A percentile compares a stretch with the other conserved stretches of the same genome.
Conservation (phyloP, 2,888 invertebrate genomes). For the Drosophila austrosaltans region DNA sequence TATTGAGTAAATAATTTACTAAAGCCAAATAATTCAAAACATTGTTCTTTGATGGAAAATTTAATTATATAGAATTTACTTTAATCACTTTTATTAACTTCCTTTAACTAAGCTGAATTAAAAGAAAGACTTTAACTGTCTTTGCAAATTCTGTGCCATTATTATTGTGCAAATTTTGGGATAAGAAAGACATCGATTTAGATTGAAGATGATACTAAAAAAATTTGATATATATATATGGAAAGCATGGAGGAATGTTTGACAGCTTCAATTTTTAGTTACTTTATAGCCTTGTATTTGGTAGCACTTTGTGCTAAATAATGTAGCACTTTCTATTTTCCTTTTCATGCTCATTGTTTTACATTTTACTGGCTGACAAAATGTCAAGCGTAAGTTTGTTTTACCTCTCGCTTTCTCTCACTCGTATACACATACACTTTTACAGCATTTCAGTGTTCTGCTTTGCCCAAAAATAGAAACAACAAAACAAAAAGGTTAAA, state of each 20-base stretch:
- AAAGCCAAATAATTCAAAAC: too few species aligned
- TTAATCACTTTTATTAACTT: too few species aligned
- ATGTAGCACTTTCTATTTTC: slow-evolving; percentile 1
- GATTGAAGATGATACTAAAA: background rate
- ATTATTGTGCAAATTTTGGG: too few species aligned
- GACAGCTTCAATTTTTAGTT: background rate
- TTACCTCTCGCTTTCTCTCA: too few species aligned
- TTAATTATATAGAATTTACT: too few species aligned
- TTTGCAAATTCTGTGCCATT: too few species aligned
- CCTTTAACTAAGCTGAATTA: too few species aligned
- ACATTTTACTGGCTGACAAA: slow-evolving; percentile 33
- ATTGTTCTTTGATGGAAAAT: too few species aligned
- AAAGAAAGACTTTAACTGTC: too few species aligned
- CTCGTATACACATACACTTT: slow-evolving; percentile 14
- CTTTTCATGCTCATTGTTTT: slow-evolving; percentile 6
- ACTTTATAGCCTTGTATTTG: slow-evolving; percentile 6
- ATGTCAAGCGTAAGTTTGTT: slow-evolving; percentile 38
- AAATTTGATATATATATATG: background rate
- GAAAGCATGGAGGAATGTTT: background rate
- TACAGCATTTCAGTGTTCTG: slow-evolving; percentile 1
- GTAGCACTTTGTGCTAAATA: slow-evolving; percentile 11
- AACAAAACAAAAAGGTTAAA: slow-evolving; percentile 19
- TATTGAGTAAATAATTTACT: too few species aligned
- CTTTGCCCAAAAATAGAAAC: slow-evolving; percentile 5
- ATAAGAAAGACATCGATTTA: too few species aligned